Conservation (phyloP, 2,113 vertebrate species). For the Dendropsophus ebraccatus region DNA sequence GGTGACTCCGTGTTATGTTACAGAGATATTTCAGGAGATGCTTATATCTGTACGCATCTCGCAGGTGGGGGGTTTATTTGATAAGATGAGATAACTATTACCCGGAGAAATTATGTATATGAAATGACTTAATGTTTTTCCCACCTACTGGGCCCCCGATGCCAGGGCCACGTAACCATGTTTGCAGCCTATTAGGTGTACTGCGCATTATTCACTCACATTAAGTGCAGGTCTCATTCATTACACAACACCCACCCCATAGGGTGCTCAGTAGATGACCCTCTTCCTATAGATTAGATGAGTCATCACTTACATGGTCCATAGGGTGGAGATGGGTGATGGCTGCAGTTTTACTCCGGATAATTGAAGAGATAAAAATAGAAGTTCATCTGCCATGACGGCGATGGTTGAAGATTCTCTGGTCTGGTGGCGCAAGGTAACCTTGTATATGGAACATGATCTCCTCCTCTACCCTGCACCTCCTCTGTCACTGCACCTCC, state of each 20-base stretch:
- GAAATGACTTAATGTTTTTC: slow-evolving; percentile 14
- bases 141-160: neutral
- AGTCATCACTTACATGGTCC: neutral
- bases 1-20: neutral
- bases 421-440: neutral
- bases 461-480: too few species aligned
- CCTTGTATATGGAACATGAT: neutral
- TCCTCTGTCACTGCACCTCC: too few species aligned
- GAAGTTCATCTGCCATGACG: too few species aligned
- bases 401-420: too few species aligned
- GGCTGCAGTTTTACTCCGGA: neutral
- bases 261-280: neutral
- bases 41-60: neutral
- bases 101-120: slow-evolving; percentile 23
- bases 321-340: neutral
- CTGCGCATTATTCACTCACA: slow-evolving; percentile 29
- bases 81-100: neutral
- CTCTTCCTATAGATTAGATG: neutral
- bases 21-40: neutral
- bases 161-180: neutral
- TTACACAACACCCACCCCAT: slow-evolving; percentile 4
- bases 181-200: slow-evolving; percentile 23
- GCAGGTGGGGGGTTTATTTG: neutral
- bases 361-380: slow-evolving; percentile 26
- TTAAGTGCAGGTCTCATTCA: neutral